Percentiles rank a stretch among this genome's conserved stretches.
phyloP scores from a whole-genome alignment of 2,113 vertebrate species.

The Rhinolophus ferrumequinum region DNA sequence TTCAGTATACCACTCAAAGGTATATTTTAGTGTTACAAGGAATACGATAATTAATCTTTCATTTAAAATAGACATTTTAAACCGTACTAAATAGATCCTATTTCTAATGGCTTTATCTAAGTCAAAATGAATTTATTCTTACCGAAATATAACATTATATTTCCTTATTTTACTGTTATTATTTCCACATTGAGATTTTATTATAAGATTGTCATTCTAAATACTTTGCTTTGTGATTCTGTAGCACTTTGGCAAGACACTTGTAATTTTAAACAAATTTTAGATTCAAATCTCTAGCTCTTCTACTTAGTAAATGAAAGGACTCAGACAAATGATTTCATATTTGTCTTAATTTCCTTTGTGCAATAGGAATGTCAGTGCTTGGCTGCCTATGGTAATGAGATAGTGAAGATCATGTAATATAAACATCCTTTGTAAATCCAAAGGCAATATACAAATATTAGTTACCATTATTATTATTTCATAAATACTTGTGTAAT shows the following conservation, averaged over 20 bases:
- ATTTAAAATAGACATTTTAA: slow-evolving; percentile 16
- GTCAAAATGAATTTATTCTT: slow-evolving; percentile 33
- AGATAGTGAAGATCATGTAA: neutral
- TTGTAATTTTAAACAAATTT: slow-evolving; percentile 47
- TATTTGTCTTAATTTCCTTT: slow-evolving; percentile 17
- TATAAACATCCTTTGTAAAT: neutral
- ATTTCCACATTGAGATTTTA: neutral
- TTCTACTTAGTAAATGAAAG: slow-evolving; percentile 31
- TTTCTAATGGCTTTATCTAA: slow-evolving; percentile 2
- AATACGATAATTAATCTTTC: neutral
- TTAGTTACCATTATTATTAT: neutral
- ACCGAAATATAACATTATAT: neutral
- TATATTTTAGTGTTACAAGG: neutral
- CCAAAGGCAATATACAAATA: neutral
- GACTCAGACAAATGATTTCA: neutral
- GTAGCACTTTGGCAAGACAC: neutral
- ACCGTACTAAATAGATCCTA: neutral
- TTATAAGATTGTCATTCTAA: neutral
- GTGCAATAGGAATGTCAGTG: neutral
- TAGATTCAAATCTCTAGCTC: neutral
- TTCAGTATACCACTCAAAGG: neutral
- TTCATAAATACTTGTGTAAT: neutral
- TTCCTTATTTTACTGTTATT: neutral
- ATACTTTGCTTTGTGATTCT: neutral
- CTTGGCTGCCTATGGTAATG: neutral